Percentiles rank a stretch among this genome's conserved stretches.
These are phyloP conservation scores for Trissolcus japonicus DNA, from an alignment of 2,888 invertebrate genomes.

Conservation along the genomic window DNA sequence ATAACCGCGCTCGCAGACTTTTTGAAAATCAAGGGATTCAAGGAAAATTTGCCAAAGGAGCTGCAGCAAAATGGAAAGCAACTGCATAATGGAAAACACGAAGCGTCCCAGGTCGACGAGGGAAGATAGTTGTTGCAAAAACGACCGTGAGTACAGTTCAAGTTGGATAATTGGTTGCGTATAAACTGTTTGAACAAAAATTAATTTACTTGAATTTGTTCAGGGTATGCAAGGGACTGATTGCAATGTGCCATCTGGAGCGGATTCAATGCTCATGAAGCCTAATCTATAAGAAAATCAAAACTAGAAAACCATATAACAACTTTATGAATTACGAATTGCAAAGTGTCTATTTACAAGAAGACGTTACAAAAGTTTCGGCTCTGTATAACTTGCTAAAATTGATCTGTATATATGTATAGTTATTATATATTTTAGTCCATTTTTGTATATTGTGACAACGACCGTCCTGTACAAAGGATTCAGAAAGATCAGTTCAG, in stretches of 20 bases:
- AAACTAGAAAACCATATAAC: not conserved
- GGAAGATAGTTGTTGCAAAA: not conserved
- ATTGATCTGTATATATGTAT: conserved; percentile 29
- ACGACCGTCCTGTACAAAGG: not conserved
- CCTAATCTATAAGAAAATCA: conserved; percentile 13
- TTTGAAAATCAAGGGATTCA: conserved; percentile 32
- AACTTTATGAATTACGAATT: conserved; percentile 1
- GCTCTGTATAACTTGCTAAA: conserved; percentile 4
- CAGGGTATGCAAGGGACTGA: conserved; percentile 25
- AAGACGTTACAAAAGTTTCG: conserved; percentile 12
- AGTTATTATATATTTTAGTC: conserved; percentile 24
- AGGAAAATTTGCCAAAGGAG: conserved; percentile 19
- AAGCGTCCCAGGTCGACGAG: not conserved
- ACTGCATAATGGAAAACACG: conserved; percentile 2
- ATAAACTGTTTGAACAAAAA: not conserved
- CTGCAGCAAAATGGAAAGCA: conserved; percentile 1
- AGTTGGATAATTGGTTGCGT: not conserved
- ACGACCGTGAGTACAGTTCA: not conserved
- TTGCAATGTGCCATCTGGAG: conserved; percentile 21
- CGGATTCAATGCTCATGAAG: conserved; percentile 2
- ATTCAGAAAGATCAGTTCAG: not conserved
- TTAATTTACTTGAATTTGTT: not conserved
- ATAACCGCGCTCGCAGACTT: conserved; percentile 32
- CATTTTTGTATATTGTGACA: not conserved
- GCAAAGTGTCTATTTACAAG: conserved; percentile 6